Evolutionary conservation across 2,888 invertebrate species (phyloP).

Genomic region (Cataglyphis altisquamis): DNA sequence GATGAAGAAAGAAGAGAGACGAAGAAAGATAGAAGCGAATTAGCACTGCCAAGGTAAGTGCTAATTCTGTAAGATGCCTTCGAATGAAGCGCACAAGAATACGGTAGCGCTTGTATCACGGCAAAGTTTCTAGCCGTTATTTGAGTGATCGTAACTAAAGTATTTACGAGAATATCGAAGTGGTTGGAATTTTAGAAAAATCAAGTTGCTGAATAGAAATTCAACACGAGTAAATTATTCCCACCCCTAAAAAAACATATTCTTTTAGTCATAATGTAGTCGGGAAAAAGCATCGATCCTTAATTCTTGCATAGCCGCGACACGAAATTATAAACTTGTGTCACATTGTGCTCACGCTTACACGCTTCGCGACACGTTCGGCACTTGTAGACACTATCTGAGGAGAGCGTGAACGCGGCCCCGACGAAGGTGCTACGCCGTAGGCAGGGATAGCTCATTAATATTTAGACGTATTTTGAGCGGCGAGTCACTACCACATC

Average conservation of each 20-base stretch:
- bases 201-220: background rate
- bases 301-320: background rate
- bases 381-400: conserved; percentile 59
- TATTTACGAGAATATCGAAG: background rate
- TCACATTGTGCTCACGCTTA: conserved; percentile 64
- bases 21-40: conserved; percentile 61
- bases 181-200: background rate
- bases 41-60: conserved; percentile 67
- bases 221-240: background rate
- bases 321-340: conserved; percentile 30
- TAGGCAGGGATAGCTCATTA: conserved; percentile 85
- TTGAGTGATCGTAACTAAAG: background rate
- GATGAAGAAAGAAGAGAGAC: conserved; percentile 27
- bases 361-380: conserved; percentile 63
- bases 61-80: conserved; percentile 67
- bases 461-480: conserved; percentile 86
- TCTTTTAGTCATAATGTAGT: background rate
- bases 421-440: conserved; percentile 79
- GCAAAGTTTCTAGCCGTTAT: conserved; percentile 1
- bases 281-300: background rate
- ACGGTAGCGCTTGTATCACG: conserved; percentile 2
- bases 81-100: conserved; percentile 49
- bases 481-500: conserved; percentile 75
- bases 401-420: conserved; percentile 71
- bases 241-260: background rate